Conservation (phyloP, 2,888 invertebrate genomes). For the Agrochola lota region DNA sequence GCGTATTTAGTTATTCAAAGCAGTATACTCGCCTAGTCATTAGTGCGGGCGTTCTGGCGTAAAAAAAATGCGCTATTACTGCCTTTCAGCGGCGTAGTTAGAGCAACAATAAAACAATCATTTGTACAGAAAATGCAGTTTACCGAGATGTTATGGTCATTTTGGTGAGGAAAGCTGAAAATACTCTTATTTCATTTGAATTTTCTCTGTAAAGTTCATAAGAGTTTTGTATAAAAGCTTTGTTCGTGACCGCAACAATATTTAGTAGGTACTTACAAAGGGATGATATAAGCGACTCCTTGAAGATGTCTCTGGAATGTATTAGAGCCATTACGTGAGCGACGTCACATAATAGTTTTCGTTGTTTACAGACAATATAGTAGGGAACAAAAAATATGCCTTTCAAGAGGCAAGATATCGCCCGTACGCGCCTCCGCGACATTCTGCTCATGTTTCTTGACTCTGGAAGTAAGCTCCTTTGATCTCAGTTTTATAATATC, state of each 20-base stretch:
- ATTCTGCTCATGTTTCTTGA: slow-evolving; percentile 41
- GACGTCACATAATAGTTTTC: slow-evolving; percentile 47
- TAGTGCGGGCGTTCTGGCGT: slow-evolving; percentile 54
- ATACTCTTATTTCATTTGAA: slow-evolving; percentile 9
- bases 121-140: slow-evolving; percentile 57
- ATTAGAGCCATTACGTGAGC: slow-evolving; percentile 28
- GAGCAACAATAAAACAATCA: slow-evolving; percentile 61
- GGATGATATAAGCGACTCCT: slow-evolving; percentile 13
- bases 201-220: slow-evolving; percentile 17
- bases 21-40: slow-evolving; percentile 45
- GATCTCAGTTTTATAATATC: slow-evolving; percentile 51
- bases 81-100: slow-evolving; percentile 44
- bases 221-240: slow-evolving; percentile 11
- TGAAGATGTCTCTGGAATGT: slow-evolving; percentile 20
- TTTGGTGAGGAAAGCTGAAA: slow-evolving; percentile 38
- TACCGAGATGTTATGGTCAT: slow-evolving; percentile 40
- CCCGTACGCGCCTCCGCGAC: slow-evolving; percentile 15
- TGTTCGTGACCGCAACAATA: slow-evolving; percentile 9
- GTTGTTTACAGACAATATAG: slow-evolving; percentile 52
- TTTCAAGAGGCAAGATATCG: slow-evolving; percentile 43
- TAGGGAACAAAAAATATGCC: slow-evolving; percentile 45
- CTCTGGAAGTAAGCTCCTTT: slow-evolving; percentile 34
- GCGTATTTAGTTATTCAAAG: slow-evolving; percentile 35
- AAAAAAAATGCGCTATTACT: slow-evolving; percentile 57
- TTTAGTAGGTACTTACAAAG: slow-evolving; percentile 17